Conservation (phyloP, 2,113 vertebrate species). For the Tauraco erythrolophus region DNA sequence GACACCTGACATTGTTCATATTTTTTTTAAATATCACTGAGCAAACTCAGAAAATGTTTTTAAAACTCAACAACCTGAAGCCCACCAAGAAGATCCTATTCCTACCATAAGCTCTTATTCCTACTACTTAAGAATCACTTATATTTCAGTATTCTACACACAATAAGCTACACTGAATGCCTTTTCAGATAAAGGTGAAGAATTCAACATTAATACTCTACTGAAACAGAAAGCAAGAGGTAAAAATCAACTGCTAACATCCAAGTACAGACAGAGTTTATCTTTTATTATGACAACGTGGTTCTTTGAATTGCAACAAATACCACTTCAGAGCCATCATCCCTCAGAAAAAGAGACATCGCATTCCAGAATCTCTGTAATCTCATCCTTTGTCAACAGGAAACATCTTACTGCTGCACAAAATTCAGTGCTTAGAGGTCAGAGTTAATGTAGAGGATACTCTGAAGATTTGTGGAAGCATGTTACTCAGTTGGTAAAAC, state of each 20-base stretch:
- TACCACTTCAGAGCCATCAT: not conserved
- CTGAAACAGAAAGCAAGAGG: not conserved
- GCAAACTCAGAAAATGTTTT: not conserved
- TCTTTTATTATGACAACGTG: not conserved
- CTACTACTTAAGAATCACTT: not conserved
- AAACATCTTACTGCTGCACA: not conserved
- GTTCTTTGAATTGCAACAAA: not conserved
- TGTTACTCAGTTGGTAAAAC: constrained; percentile 98
- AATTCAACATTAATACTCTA: not conserved
- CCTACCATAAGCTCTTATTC: not conserved
- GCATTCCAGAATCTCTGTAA: not conserved
- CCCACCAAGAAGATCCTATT: not conserved
- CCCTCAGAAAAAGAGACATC: not conserved
- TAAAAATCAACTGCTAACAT: not conserved
- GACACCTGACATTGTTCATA: not conserved
- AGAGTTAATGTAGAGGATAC: constrained; percentile 90
- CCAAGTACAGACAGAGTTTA: not conserved
- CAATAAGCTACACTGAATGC: not conserved
- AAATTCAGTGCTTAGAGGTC: constrained; percentile 85
- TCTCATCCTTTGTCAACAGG: not conserved
- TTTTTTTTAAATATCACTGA: not conserved
- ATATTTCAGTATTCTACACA: not conserved
- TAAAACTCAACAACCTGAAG: not conserved
- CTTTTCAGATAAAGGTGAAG: not conserved
- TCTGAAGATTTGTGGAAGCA: constrained; percentile 98